Evolutionary conservation across 37 sponge, comb jelly and placozoan species (phyloP).

Genomic region (Haliclona indistincta): DNA sequence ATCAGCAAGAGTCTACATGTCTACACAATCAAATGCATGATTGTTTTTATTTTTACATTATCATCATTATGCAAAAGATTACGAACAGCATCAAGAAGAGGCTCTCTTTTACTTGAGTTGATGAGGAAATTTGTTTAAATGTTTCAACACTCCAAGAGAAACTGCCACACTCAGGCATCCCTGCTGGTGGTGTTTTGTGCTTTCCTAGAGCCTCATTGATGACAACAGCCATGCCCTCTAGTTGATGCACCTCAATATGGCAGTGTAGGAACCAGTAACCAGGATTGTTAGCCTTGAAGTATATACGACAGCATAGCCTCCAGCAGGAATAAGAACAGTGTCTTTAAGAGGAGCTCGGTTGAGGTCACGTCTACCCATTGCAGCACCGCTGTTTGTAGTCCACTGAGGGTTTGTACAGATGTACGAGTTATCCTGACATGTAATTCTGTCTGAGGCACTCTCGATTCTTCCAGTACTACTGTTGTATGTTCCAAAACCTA

Average conservation of each 20-base stretch:
- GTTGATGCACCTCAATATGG: constrained; percentile 71
- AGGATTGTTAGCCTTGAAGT: constrained; percentile 78
- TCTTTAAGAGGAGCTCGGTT: constrained; percentile 53
- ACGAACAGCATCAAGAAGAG: background rate
- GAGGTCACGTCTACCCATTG: background rate
- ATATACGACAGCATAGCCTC: constrained; percentile 76
- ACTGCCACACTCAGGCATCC: constrained; percentile 22
- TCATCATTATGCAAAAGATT: background rate
- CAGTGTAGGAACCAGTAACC: constrained; percentile 92
- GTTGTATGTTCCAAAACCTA: constrained; percentile 53
- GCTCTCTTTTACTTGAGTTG: too few species aligned
- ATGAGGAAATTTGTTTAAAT: too few species aligned
- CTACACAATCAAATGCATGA: too few species aligned
- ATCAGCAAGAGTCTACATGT: too few species aligned
- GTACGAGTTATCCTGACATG: background rate
- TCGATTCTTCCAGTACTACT: background rate
- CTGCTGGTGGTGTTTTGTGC: constrained; percentile 40
- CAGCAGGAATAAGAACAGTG: constrained; percentile 82
- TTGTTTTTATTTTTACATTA: too few species aligned
- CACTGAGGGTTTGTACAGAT: background rate
- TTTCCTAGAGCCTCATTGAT: constrained; percentile 44
- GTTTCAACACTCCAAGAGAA: background rate
- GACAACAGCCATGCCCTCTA: constrained; percentile 76
- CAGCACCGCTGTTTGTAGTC: background rate
- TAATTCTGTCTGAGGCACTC: background rate